Conservation (phyloP, 2,888 invertebrate species). For the Rhamphomyia laevipes region DNA sequence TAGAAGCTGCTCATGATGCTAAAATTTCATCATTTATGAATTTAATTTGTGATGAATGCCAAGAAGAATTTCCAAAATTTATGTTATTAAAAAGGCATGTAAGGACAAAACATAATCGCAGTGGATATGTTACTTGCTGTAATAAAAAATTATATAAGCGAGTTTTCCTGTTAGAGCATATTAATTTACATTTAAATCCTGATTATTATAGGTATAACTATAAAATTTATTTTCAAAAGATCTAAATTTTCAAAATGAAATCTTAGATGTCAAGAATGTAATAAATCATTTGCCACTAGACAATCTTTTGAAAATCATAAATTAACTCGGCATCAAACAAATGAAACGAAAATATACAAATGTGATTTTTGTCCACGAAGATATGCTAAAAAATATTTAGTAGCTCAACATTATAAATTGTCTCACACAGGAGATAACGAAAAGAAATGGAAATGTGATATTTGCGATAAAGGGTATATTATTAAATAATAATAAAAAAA, state of each 20-base stretch:
- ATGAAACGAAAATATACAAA: slow-evolving; percentile 14
- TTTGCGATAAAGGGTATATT: slow-evolving; percentile 17
- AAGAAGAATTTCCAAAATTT: slow-evolving; percentile 13
- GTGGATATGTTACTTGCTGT: slow-evolving; percentile 20
- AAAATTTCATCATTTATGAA: slow-evolving; percentile 18
- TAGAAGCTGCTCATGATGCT: slow-evolving; percentile 14
- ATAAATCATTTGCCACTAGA: slow-evolving; percentile 17
- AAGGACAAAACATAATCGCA: slow-evolving; percentile 14
- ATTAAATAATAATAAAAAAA: neutral
- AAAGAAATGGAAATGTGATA: slow-evolving; percentile 13
- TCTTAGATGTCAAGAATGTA: slow-evolving; percentile 16
- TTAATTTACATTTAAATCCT: slow-evolving; percentile 19
- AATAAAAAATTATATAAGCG: slow-evolving; percentile 18
- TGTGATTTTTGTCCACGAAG: slow-evolving; percentile 19
- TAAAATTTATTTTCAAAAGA: neutral
- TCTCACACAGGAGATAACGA: slow-evolving; percentile 13
- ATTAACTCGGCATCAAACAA: slow-evolving; percentile 15
- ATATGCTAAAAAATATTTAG: slow-evolving; percentile 18
- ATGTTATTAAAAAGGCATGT: slow-evolving; percentile 17
- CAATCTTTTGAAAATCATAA: slow-evolving; percentile 17
- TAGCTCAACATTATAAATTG: slow-evolving; percentile 15
- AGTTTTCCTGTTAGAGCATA: slow-evolving; percentile 19
- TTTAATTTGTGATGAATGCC: slow-evolving; percentile 18
- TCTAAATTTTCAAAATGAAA: too few relatives aligned
- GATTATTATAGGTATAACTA: slow-evolving; percentile 19